These are phyloP conservation scores for Macropus fuliginosus DNA, from an alignment of 2,797 vertebrate genomes.

Conservation along the genomic window DNA sequence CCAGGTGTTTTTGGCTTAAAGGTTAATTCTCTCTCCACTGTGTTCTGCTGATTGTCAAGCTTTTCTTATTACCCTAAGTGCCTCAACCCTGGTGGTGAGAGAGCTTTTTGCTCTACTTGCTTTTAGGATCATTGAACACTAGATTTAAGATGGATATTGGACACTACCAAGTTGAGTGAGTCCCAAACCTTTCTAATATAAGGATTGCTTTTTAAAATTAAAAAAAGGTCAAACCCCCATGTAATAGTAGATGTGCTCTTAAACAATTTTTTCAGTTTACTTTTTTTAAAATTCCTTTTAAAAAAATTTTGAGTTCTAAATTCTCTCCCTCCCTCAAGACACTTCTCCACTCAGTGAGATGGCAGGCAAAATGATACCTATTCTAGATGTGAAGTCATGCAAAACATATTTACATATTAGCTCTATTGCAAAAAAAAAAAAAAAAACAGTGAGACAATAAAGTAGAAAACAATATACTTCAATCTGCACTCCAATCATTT, in stretches of 20 bases:
- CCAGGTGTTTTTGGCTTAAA: background rate
- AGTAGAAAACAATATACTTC: background rate
- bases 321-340: background rate
- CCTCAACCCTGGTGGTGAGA: background rate
- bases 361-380: background rate
- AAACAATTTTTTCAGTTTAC: background rate
- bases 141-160: background rate
- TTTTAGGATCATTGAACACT: background rate
- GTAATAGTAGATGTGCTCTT: background rate
- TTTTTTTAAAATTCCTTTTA: background rate
- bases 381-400: background rate
- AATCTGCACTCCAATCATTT: background rate
- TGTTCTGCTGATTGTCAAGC: background rate
- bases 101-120: background rate
- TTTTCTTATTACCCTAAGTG: background rate
- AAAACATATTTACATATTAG: background rate
- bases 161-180: background rate
- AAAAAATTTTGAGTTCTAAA: background rate
- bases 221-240: background rate
- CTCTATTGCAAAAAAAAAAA: background rate
- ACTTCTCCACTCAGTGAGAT: background rate
- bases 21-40: background rate
- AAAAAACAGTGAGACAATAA: background rate
- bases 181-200: background rate
- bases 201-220: background rate